Evolutionary conservation across 2,113 vertebrate genomes (phyloP).

Genomic region (Xenus cinereus): DNA sequence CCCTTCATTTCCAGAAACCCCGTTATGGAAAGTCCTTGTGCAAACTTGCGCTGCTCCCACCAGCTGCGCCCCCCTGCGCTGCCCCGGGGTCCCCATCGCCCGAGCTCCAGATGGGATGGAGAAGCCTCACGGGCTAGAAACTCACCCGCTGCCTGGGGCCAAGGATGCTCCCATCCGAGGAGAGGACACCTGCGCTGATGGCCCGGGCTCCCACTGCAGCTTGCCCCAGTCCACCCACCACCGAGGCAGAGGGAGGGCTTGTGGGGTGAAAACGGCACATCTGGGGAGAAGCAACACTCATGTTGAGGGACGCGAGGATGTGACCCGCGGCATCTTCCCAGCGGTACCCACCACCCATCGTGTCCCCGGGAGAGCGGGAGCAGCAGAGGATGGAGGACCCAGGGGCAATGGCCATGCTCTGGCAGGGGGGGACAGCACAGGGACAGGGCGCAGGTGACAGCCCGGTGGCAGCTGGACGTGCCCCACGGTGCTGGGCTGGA

Average conservation of each 20-base stretch:
- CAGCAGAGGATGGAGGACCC: not conserved
- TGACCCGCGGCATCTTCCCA: rapidly evolving
- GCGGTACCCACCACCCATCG: rapidly evolving
- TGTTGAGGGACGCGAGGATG: rapidly evolving
- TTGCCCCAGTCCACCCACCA: not conserved
- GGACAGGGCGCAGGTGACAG: not conserved
- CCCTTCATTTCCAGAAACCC: not conserved
- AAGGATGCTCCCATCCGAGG: not conserved
- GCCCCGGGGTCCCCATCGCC: not conserved
- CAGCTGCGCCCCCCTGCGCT: not conserved
- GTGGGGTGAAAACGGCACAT: not conserved
- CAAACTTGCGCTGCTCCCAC: not conserved
- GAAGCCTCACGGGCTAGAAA: too few relatives aligned
- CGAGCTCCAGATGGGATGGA: too few relatives aligned
- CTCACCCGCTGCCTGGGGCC: rapidly evolving
- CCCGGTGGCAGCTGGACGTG: rapidly evolving
- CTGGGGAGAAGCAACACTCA: not conserved
- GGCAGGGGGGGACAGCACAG: not conserved
- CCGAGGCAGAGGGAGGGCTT: not conserved
- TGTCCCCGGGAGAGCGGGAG: not conserved
- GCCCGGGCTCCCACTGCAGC: too few relatives aligned
- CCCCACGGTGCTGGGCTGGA: rapidly evolving
- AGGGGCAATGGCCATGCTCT: not conserved
- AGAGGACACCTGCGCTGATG: rapidly evolving
- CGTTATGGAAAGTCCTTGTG: too few relatives aligned